Conservation (phyloP, 2,888 invertebrate genomes). For the Sinodicranocentrus sp. region DNA sequence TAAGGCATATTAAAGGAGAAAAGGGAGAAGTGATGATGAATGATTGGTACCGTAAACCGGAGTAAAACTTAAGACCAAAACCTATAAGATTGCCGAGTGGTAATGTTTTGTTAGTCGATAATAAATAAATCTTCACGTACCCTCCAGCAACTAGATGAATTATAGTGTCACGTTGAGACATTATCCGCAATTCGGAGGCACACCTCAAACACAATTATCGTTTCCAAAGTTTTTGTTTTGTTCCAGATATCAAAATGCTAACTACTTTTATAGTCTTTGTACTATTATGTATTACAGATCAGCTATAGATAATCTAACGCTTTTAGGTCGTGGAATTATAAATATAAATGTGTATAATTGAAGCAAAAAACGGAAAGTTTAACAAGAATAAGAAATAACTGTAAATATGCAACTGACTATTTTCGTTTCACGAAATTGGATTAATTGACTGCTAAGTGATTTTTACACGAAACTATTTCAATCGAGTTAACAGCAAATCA, state of each 20-base stretch:
- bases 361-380: slow-evolving; percentile 5
- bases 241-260: slow-evolving; percentile 58
- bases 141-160: slow-evolving; percentile 97
- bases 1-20: too few species aligned
- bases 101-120: slow-evolving; percentile 65
- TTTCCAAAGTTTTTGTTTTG: slow-evolving; percentile 62
- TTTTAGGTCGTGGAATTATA: slow-evolving; percentile 35
- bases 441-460: not conserved
- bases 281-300: slow-evolving; percentile 43
- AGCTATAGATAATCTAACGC: slow-evolving; percentile 20
- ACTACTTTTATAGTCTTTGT: slow-evolving; percentile 51
- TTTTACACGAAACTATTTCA: not conserved
- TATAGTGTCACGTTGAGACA: slow-evolving; percentile 85
- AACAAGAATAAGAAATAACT: slow-evolving; percentile 20
- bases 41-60: too few species aligned
- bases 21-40: too few species aligned
- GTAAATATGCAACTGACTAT: slow-evolving; percentile 10
- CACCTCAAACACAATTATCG: slow-evolving; percentile 71
- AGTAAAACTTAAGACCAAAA: too few species aligned
- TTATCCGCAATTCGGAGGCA: slow-evolving; percentile 72
- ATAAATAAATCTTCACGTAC: slow-evolving; percentile 82
- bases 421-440: not conserved
- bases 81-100: slow-evolving; percentile 19
- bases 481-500: slow-evolving; percentile 56
- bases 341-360: too few species aligned